A percentile compares a stretch with the other conserved stretches of the same genome.
phyloP scores from a whole-genome alignment of 2,113 vertebrate genomes.

The Pangasianodon gigas region DNA sequence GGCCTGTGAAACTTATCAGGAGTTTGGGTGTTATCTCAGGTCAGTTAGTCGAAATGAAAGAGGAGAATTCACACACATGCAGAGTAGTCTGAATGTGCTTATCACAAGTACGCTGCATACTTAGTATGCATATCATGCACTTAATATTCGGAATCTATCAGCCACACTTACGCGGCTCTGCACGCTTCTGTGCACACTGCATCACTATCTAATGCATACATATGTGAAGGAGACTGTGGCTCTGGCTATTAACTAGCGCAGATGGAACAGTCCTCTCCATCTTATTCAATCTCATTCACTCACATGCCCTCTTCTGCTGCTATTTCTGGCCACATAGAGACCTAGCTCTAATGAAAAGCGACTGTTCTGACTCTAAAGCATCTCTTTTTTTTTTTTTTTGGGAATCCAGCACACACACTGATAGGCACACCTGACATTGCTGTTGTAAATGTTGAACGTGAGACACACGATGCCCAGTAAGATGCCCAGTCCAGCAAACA shows the following conservation, averaged over 20 bases:
- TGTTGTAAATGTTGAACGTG: conserved; percentile 95
- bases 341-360: neutral
- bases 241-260: conserved; percentile 13
- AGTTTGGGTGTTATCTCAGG: neutral
- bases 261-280: conserved; percentile 15
- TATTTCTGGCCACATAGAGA: neutral
- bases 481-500: conserved; percentile 85
- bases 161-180: conserved; percentile 24
- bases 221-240: conserved; percentile 6
- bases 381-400: neutral
- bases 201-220: conserved; percentile 43
- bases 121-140: conserved; percentile 22
- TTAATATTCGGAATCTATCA: conserved; percentile 43
- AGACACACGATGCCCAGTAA: conserved; percentile 87
- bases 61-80: conserved; percentile 3
- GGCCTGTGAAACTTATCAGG: neutral
- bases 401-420: neutral
- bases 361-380: neutral
- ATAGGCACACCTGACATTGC: conserved; percentile 82
- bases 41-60: neutral
- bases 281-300: conserved; percentile 12
- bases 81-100: conserved; percentile 23
- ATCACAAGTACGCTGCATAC: conserved; percentile 1
- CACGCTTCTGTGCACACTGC: conserved; percentile 9
- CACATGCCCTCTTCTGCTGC: neutral